phyloP scores from a whole-genome alignment of 2,113 vertebrate genomes.

The Forbesichthys agassizii region DNA sequence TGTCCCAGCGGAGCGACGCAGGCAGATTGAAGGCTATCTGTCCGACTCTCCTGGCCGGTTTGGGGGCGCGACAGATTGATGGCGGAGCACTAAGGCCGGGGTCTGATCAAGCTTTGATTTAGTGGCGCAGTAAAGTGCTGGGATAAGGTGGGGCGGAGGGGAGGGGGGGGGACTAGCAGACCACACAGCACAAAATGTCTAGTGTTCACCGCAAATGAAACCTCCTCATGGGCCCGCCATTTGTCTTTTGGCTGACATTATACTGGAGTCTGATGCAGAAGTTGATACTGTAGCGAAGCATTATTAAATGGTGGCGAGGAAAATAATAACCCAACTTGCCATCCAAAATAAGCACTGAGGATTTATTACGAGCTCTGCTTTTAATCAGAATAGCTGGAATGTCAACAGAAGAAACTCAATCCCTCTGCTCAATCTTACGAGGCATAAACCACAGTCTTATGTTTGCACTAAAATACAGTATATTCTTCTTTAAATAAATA shows the following conservation, averaged over 20 bases:
- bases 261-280: neutral
- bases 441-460: too few relatives aligned
- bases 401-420: too few relatives aligned
- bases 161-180: neutral
- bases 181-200: neutral
- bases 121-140: constrained; percentile 5
- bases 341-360: too few relatives aligned
- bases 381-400: too few relatives aligned
- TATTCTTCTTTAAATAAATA: too few relatives aligned
- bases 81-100: constrained; percentile 1
- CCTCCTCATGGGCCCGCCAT: neutral
- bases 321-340: too few relatives aligned
- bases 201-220: neutral
- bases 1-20: constrained; percentile 16
- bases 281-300: too few relatives aligned
- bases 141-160: neutral
- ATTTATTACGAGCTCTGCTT: too few relatives aligned
- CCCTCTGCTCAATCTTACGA: too few relatives aligned
- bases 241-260: neutral
- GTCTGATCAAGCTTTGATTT: constrained; percentile 41
- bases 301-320: too few relatives aligned
- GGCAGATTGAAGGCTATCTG: constrained; percentile 34
- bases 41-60: constrained; percentile 15
- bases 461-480: too few relatives aligned
- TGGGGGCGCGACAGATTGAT: constrained; percentile 22